phyloP scores from a whole-genome alignment of 2,113 vertebrate species.

The Pangasianodon gigas region DNA sequence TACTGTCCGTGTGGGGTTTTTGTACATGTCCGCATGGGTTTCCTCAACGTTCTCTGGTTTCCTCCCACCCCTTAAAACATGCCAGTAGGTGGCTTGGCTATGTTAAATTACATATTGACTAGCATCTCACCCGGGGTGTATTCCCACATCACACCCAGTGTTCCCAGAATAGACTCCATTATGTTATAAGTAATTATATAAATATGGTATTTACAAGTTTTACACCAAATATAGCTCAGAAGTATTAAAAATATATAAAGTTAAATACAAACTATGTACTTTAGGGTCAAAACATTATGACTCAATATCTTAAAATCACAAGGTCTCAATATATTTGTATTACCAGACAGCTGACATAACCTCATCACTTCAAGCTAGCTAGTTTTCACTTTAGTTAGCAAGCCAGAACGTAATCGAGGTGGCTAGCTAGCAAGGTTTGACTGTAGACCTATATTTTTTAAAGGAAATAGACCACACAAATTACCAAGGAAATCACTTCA shows the following conservation, averaged over 20 bases:
- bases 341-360: neutral
- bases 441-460: neutral
- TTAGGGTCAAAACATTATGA: neutral
- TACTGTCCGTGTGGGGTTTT: neutral
- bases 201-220: neutral
- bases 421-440: neutral
- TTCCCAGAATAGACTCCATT: neutral
- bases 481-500: neutral
- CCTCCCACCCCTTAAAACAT: neutral
- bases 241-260: neutral
- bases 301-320: neutral
- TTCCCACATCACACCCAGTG: neutral
- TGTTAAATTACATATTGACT: neutral
- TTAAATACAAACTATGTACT: neutral
- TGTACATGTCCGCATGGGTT: neutral
- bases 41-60: neutral
- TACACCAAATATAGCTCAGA: neutral
- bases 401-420: neutral
- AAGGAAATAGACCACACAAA: neutral
- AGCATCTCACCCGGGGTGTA: neutral
- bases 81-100: neutral
- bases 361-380: neutral
- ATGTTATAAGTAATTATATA: neutral
- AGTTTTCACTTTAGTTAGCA: neutral
- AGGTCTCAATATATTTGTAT: neutral